Evolutionary conservation across 2,113 vertebrate genomes (phyloP).

Genomic region (Neolamprologus kungweensis): DNA sequence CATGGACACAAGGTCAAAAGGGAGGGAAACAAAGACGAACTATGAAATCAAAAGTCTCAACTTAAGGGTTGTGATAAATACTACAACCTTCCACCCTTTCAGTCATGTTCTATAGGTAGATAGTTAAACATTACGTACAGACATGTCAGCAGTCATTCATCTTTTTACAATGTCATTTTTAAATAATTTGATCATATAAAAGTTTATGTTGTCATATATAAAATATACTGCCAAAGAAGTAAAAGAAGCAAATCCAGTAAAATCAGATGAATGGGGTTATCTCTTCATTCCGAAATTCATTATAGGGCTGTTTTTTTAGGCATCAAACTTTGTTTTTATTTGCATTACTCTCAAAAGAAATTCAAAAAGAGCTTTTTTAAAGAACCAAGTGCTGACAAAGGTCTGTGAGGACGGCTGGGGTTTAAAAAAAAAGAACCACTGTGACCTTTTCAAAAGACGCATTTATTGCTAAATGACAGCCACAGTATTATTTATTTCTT

Average conservation of each 20-base stretch:
- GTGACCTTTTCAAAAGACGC: slow-evolving; percentile 23
- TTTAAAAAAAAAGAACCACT: background rate
- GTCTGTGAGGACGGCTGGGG: background rate
- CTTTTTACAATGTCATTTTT: background rate
- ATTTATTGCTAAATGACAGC: slow-evolving; percentile 17
- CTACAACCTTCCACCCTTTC: background rate
- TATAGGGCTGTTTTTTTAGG: background rate
- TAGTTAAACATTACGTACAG: background rate
- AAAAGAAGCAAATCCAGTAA: background rate
- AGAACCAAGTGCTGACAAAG: background rate
- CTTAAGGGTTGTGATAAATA: background rate
- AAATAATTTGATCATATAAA: background rate
- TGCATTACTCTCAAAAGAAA: background rate
- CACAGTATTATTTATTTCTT: background rate
- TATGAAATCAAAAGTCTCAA: background rate
- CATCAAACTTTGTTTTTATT: background rate
- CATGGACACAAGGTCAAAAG: background rate
- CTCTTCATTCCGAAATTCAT: background rate
- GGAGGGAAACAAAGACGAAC: background rate
- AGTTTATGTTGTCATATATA: background rate
- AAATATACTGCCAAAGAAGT: background rate
- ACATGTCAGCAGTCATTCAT: background rate
- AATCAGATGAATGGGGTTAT: background rate
- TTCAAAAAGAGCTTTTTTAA: background rate
- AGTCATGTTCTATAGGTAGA: background rate